Base-by-base conservation (phyloP, 1,140 invertebrate species). In the Euura lappo region DNA sequence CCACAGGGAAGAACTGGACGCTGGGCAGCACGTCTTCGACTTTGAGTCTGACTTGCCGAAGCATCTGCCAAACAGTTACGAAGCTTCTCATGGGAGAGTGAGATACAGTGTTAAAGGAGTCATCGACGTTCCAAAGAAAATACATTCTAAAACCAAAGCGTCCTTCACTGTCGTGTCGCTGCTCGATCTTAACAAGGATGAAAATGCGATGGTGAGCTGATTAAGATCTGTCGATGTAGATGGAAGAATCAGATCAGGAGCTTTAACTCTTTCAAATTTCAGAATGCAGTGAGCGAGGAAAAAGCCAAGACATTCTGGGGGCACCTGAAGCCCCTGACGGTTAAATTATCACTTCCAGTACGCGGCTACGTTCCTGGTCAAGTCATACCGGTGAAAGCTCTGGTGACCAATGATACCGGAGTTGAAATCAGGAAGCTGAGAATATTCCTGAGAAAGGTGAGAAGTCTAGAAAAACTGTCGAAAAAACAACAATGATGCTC, bases 211-310 rank as follows among this genome's bases (percentile, higher is more conserved):
- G 51, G 51, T 60, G 13, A 11, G 51, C 13, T 60, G 28, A 28
- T 28, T 28, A 28, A 28, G 28, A 28, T 28, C 28, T 28, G 28
- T 28, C 28, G 28, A 28, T 28, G 28, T 1, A 0, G 28, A 28
- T 28, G 28, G 1, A 28, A 28, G 28, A 28, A 28, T 28, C 28
- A 28, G 0, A 28, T 28, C 28, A 28, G 28, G 0, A 28, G n/a
- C n/a, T n/a, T n/a, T n/a, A n/a, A n/a, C 51, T 60, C n/a, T 60
- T 3, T 60, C 10, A 11, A 11, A 3, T 60, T 60, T 60, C 51
- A 60, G 51, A 60, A 60, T 60, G 8, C 51, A 60, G 51, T 60
- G 13, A 60, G 13, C 51, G 51, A 60, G 51, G 51, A 60, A 60
- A 60, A 60, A 60, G 0, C 13, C 6, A 60, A 60, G 13, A 60